Evolutionary conservation across 1,140 invertebrate genomes (phyloP).

Genomic region (Lordiphosa collinella): DNA sequence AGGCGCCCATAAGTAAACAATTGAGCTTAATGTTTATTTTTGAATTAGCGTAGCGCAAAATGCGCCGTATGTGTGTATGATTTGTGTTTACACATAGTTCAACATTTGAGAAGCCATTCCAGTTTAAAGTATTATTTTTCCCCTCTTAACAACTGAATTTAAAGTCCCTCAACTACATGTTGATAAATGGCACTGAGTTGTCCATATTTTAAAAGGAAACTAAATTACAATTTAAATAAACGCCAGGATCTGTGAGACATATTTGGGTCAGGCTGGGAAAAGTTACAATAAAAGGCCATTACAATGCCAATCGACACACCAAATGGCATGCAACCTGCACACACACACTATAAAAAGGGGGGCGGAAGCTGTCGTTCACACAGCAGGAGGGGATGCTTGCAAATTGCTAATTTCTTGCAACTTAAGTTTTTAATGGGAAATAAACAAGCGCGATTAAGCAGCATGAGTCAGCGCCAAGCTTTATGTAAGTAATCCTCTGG

Average conservation of each 20-base stretch:
- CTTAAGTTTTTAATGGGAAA: conserved; percentile 36
- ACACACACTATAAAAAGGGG: conserved; percentile 26
- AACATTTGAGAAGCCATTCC: conserved; percentile 9
- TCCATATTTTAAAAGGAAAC: background rate
- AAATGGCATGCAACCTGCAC: conserved; percentile 42
- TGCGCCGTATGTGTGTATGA: conserved; percentile 33
- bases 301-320: conserved; percentile 61
- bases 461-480: conserved; percentile 22
- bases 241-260: conserved; percentile 42
- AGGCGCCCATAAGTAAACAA: conserved; percentile 51
- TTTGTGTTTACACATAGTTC: conserved; percentile 38
- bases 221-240: conserved; percentile 53
- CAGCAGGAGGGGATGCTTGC: conserved; percentile 1
- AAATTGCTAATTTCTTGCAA: conserved; percentile 15
- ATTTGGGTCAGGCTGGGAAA: conserved; percentile 55
- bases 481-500: conserved; percentile 35
- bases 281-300: conserved; percentile 55
- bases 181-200: background rate
- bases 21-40: conserved; percentile 50
- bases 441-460: conserved; percentile 9
- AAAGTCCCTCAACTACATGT: no score
- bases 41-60: conserved; percentile 55
- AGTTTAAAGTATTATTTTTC: no score
- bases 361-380: conserved; percentile 28
- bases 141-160: no score